Base-by-base conservation (phyloP, 2,113 vertebrate genomes). In the Aegithalos caudatus region DNA sequence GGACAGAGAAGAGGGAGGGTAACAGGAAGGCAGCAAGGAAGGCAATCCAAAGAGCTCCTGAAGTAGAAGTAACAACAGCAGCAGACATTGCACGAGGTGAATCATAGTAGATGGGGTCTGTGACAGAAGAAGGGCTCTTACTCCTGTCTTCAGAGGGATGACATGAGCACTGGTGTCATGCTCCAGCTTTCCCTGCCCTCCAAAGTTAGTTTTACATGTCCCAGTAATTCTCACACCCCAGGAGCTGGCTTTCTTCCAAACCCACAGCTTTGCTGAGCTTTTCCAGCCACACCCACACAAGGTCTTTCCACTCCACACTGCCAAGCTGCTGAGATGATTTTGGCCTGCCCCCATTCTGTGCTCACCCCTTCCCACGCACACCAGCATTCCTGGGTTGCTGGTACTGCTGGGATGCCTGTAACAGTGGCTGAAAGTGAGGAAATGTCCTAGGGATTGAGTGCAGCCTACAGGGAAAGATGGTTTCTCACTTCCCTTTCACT, bases 41-140 rank as follows among this genome's bases (percentile, higher is more conserved):
- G 23, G 29, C 56, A 61, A 37, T 40, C 31, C 23, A 15, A 53
- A 61, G 40, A 69, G 35, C 42, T 80, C 23, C 51, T n/a, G 42
- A 65, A 66, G 54, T 37, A 47, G 23, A 80, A 15, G 17, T 38
- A 57, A 70, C 8, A n/a, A 56, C 22, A 81, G 2, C 37, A 70
- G 60, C 40, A 73, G 37, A 27, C 13, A 3, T 9, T 60, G 54
- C 18, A 31, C 4, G 13, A 40, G 50, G 37, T 48, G 42, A 66
- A n/a, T 0, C 0, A 1, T 7, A 56, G 38, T 9, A 22, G 38
- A 29, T 3, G 4, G 29, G 25, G 19, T 28, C 23, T 50, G 22
- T 42, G 38, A 18, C 25, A 72, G 22, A 44, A 77, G 44, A 16
- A 71, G 12, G 61, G 9, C 47, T 74, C 47, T 48, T 40, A 29